A percentile compares a stretch with the other conserved stretches of the same genome.
These are phyloP conservation scores for Ophioninae sp. DNA, from an alignment of 2,888 invertebrate genomes.

Conservation along the genomic window DNA sequence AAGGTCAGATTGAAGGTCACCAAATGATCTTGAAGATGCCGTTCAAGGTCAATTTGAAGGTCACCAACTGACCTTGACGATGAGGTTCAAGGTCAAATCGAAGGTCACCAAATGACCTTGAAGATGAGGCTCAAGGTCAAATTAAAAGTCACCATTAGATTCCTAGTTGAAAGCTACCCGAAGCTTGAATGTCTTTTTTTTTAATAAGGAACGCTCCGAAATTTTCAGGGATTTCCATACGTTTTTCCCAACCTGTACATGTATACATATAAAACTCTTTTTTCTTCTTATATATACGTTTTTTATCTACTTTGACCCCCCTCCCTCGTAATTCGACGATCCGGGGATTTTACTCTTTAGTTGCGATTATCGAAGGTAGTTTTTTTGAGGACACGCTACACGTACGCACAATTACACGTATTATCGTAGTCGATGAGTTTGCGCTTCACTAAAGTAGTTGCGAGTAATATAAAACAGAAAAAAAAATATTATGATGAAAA, in stretches of 20 bases:
- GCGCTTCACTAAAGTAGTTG: neutral
- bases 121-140: no score
- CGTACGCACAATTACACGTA: neutral
- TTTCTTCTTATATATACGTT: neutral
- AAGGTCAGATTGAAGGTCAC: no score
- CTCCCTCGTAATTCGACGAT: constrained; percentile 34
- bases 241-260: constrained; percentile 61
- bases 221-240: neutral
- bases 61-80: no score
- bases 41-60: no score
- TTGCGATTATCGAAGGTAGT: constrained; percentile 57
- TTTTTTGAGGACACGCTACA: neutral
- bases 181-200: no score
- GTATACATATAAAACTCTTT: no score
- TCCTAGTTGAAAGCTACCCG: no score
- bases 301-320: neutral
- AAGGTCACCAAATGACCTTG: no score
- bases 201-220: no score
- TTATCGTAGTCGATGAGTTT: neutral
- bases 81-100: no score
- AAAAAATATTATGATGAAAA: constrained; percentile 65
- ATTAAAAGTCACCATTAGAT: no score
- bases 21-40: no score
- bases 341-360: constrained; percentile 63
- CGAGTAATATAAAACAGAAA: neutral